These are phyloP conservation scores for Dromaius novaehollandiae DNA, from an alignment of 2,113 vertebrate species.

Conservation along the genomic window DNA sequence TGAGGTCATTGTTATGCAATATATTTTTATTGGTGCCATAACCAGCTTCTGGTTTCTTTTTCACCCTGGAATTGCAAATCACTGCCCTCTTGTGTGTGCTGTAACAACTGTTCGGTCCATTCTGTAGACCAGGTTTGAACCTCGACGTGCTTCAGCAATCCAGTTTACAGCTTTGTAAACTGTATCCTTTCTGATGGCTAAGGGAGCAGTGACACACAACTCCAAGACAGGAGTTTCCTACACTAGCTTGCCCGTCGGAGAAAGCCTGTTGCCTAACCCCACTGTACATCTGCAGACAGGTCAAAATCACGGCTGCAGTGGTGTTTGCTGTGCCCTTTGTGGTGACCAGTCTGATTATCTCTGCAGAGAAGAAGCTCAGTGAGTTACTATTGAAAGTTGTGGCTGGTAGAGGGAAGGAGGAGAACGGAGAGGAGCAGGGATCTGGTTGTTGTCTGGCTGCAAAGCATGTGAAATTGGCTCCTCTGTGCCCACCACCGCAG, in stretches of 20 bases:
- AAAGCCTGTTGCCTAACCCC: neutral
- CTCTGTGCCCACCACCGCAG: rapidly evolving
- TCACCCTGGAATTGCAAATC: neutral
- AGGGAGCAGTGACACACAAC: neutral
- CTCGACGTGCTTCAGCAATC: neutral
- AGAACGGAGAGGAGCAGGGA: neutral
- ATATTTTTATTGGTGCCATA: neutral
- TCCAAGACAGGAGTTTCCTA: neutral
- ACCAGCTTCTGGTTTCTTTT: neutral
- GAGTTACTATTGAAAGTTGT: neutral
- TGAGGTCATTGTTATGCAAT: neutral
- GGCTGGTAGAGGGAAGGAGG: neutral
- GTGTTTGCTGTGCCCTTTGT: neutral
- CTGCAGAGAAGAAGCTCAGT: neutral
- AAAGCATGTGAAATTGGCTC: neutral
- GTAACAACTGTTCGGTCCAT: neutral
- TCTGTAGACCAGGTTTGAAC: neutral
- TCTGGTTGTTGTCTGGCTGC: neutral
- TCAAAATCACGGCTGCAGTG: rapidly evolving
- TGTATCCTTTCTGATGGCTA: neutral
- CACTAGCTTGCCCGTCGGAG: neutral
- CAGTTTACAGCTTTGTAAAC: neutral
- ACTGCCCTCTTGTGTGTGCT: neutral
- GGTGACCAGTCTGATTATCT: neutral
- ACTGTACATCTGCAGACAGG: neutral